phyloP scores from a whole-genome alignment of 2,888 invertebrate genomes.

The Melanchra persicariae region DNA sequence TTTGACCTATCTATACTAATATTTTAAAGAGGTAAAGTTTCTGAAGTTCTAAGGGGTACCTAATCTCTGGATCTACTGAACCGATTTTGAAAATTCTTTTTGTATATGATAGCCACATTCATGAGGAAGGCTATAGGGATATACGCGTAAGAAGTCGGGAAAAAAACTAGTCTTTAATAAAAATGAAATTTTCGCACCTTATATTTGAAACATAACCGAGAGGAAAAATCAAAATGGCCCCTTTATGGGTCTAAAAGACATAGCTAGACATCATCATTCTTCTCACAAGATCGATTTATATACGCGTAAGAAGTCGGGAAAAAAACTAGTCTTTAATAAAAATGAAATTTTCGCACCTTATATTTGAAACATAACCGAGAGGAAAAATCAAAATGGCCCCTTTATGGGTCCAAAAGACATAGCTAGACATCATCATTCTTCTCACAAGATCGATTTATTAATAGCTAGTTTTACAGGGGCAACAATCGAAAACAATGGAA shows the following conservation, averaged over 20 bases:
- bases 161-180: too few relatives aligned
- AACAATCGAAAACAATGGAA: conserved; percentile 36
- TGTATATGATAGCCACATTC: too few relatives aligned
- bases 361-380: neutral
- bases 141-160: too few relatives aligned
- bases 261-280: neutral
- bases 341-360: neutral
- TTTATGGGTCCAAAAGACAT: neutral
- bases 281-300: neutral
- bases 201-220: neutral
- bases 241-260: neutral
- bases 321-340: too few relatives aligned
- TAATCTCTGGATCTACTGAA: too few relatives aligned
- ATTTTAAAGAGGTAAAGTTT: neutral
- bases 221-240: neutral
- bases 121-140: too few relatives aligned
- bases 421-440: neutral
- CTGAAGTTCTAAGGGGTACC: too few relatives aligned
- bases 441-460: conserved; percentile 7
- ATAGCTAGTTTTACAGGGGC: neutral
- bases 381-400: neutral
- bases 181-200: neutral
- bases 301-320: too few relatives aligned
- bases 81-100: too few relatives aligned
- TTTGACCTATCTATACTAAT: neutral